Evolutionary conservation across 2,113 vertebrate species (phyloP), one percentile per base, ranked within the genome.

Genomic region (Eira barbara): DNA sequence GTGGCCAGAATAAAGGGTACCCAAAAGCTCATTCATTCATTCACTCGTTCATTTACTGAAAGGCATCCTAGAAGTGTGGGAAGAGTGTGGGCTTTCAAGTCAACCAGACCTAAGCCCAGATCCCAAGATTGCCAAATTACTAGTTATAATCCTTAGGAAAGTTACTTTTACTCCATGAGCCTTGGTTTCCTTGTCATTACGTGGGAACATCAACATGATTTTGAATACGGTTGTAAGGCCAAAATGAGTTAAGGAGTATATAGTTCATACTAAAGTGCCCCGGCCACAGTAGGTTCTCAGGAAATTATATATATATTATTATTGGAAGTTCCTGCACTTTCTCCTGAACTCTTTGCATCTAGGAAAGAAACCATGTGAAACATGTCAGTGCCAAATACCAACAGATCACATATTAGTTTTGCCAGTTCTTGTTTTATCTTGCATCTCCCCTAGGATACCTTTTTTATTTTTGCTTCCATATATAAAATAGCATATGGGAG

Each of bases 401-500:
- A 81, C 42, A 95, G n/a, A 80, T n/a, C 34, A 0, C 1, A 17
- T 23, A 31, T 63, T 55, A 52, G 17, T 69, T 18, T 7, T 65
- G 10, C 45, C 52, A 25, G 45, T 52, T 78, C 63, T 84, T 39
- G 5, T 39, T 85, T 90, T 31, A 69, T 67, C 29, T 57, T 36
- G 2, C 25, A 47, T 52, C 76, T 65, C 85, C 29, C 21, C 15
- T 79, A 36, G 36, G 20, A 81, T 25, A 45, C 27, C 14, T 47
- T 57, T 55, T n/a, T 45, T 3, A 14, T 17, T 42, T 42, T 74
- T 52, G 25, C 39, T 82, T 79, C 31, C 25, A 42, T 87, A 57
- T 91, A 81, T 85, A 88, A 93, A 79, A 49, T 82, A 91, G 78
- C 85, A 94, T 80, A 85, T 45, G 79, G 47, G 7, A 95, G 12